A percentile compares a stretch with the other conserved stretches of the same genome.
Evolutionary conservation across 2,113 vertebrate species (phyloP).

Genomic region (Pollachius pollachius): DNA sequence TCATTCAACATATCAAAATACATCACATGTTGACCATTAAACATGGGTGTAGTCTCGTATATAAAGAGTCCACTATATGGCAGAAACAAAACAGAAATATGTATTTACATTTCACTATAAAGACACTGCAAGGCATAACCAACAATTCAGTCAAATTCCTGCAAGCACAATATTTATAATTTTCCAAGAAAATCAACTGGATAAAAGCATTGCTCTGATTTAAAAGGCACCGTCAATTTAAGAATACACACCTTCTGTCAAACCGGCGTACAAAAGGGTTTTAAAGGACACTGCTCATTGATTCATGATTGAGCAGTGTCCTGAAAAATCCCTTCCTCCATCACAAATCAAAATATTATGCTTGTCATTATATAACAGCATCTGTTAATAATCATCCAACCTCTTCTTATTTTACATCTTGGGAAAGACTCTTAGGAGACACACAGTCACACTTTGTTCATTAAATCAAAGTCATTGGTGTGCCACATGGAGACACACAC

Average conservation of each 20-base stretch:
- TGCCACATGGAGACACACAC: neutral
- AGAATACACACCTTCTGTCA: neutral
- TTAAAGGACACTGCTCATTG: too few relatives aligned
- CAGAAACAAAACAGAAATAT: neutral
- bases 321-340: too few relatives aligned
- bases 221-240: neutral
- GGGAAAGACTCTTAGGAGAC: too few relatives aligned
- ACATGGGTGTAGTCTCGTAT: too few relatives aligned
- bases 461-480: neutral
- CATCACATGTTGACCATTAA: too few relatives aligned
- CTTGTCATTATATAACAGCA: neutral
- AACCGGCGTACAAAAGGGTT: neutral
- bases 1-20: too few relatives aligned
- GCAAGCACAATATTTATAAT: neutral
- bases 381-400: neutral
- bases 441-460: neutral
- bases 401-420: too few relatives aligned
- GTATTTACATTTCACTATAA: neutral
- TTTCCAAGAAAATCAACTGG: neutral
- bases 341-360: too few relatives aligned
- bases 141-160: neutral
- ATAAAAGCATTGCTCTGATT: neutral
- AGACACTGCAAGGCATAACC: neutral
- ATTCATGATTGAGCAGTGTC: too few relatives aligned
- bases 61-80: too few relatives aligned